Conservation (phyloP, 2,888 invertebrate genomes). For the Ceriagrion tenellum region DNA sequence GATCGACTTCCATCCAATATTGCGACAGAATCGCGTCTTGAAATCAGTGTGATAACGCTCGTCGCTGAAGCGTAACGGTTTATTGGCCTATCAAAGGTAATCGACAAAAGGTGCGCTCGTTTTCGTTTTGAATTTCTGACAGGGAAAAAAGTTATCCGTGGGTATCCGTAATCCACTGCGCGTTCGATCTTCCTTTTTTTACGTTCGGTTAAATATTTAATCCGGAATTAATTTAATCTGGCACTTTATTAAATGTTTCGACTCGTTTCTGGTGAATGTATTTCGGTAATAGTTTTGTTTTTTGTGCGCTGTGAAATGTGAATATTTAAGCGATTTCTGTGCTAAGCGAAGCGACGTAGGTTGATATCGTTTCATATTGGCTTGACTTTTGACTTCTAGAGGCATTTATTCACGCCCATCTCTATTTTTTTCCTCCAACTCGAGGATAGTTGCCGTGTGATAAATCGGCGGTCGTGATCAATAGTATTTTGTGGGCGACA, state of each 20-base stretch:
- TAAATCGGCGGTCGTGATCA: background rate
- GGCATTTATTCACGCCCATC: background rate
- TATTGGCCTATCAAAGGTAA: conserved; percentile 18
- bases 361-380: background rate
- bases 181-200: background rate
- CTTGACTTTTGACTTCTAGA: background rate
- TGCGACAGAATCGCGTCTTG: background rate
- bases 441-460: background rate
- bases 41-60: background rate
- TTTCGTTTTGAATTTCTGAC: background rate
- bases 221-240: background rate
- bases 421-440: background rate
- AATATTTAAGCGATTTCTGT: background rate
- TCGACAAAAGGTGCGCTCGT: background rate
- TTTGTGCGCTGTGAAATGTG: background rate
- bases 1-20: conserved; percentile 11
- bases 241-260: background rate
- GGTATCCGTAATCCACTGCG: background rate
- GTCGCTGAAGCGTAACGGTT: background rate
- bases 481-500: background rate
- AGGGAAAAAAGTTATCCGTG: too few relatives aligned
- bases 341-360: too few relatives aligned
- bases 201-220: background rate
- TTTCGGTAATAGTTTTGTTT: too few relatives aligned
- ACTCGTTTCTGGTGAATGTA: background rate